These are phyloP conservation scores for Ectropis crepuscularia DNA, from an alignment of 2,888 invertebrate genomes.

Conservation along the genomic window DNA sequence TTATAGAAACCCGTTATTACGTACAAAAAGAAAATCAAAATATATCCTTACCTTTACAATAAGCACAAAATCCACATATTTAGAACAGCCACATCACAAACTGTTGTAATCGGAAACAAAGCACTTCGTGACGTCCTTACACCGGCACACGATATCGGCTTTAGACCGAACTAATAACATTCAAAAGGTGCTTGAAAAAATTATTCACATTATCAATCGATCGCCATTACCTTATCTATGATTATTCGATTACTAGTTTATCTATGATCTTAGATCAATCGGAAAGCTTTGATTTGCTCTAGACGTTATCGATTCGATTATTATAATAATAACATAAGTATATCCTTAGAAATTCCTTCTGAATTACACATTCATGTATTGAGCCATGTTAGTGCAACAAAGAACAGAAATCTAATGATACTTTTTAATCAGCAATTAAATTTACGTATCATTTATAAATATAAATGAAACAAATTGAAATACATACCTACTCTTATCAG, in stretches of 20 bases:
- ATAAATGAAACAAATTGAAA: no score
- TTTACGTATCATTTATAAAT: background rate
- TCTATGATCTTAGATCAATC: conserved; percentile 52
- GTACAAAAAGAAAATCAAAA: background rate
- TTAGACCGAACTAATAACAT: conserved; percentile 40
- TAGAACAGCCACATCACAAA: conserved; percentile 21
- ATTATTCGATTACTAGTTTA: conserved; percentile 52
- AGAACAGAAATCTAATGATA: background rate
- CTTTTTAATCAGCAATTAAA: background rate
- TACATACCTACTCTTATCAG: conserved; percentile 7
- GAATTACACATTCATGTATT: conserved; percentile 29
- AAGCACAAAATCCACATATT: conserved; percentile 36
- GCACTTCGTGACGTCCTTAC: conserved; percentile 33
- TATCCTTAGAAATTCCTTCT: conserved; percentile 36
- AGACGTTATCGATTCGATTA: conserved; percentile 39
- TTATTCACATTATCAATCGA: conserved; percentile 53
- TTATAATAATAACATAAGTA: conserved; percentile 4
- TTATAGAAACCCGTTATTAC: no score
- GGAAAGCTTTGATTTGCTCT: conserved; percentile 53
- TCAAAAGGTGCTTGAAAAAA: conserved; percentile 41
- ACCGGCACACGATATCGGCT: conserved; percentile 35
- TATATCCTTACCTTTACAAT: conserved; percentile 26
- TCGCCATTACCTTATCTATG: conserved; percentile 54
- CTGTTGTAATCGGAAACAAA: conserved; percentile 36
- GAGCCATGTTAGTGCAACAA: conserved; percentile 5